Conservation (phyloP, 2,888 invertebrate species). For the Nysson spinosus region DNA sequence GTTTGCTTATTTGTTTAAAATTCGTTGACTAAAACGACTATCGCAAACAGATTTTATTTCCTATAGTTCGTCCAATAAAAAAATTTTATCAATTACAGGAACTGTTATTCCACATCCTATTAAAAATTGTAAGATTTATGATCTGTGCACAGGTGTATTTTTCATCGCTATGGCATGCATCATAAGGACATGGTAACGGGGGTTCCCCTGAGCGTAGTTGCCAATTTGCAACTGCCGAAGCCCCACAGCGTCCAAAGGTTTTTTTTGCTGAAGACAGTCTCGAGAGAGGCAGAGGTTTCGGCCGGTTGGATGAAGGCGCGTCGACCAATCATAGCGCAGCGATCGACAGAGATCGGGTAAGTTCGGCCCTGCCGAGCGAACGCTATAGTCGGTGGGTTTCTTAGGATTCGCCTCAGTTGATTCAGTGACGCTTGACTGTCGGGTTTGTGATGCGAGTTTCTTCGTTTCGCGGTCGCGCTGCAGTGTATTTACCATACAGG, state of each 20-base stretch:
- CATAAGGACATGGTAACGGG: not conserved
- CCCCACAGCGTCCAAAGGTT: not conserved
- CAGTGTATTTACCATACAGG: conserved; percentile 50
- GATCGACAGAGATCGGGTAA: conserved; percentile 43
- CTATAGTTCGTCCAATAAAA: no score
- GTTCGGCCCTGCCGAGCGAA: conserved; percentile 40
- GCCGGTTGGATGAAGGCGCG: conserved; percentile 21
- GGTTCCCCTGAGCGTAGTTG: not conserved
- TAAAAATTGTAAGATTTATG: no score
- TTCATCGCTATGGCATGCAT: not conserved
- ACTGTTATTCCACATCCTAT: no score
- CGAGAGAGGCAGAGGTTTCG: conserved; percentile 20
- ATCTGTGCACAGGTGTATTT: conserved; percentile 4
- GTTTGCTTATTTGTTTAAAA: no score
- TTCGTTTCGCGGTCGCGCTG: conserved; percentile 29
- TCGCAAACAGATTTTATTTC: no score
- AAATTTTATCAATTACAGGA: no score
- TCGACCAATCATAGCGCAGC: conserved; percentile 34
- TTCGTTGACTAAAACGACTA: no score
- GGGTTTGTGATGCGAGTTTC: conserved; percentile 7
- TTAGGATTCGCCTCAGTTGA: conserved; percentile 53
- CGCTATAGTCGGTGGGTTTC: conserved; percentile 32
- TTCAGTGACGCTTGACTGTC: conserved; percentile 45
- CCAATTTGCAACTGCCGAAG: not conserved
- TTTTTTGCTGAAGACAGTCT: not conserved